Conservation (phyloP, 1,140 invertebrate species). For the Achatina immaculata region DNA sequence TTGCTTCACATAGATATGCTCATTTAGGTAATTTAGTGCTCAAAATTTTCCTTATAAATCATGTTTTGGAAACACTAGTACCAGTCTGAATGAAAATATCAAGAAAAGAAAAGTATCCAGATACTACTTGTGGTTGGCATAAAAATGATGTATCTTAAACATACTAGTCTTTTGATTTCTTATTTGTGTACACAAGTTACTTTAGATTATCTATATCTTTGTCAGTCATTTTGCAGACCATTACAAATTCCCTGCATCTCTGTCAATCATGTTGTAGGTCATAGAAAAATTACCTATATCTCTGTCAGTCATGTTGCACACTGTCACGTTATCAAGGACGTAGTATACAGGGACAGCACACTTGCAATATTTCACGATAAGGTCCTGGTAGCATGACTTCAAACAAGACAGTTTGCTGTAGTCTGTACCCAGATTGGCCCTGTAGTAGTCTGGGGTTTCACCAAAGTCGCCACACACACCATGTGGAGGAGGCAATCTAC, state of each 20-base stretch:
- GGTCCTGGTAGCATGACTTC: conserved; percentile 59
- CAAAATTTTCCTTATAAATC: no score
- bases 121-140: no score
- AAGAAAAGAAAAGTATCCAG: no score
- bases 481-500: conserved; percentile 53
- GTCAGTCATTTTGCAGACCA: conserved; percentile 49
- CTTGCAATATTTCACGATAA: conserved; percentile 44
- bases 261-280: no score
- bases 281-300: not conserved
- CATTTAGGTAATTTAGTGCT: no score
- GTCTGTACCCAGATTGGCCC: conserved; percentile 36
- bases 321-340: conserved; percentile 35
- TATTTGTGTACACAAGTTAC: no score
- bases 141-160: no score
- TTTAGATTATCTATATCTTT: not conserved
- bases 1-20: no score
- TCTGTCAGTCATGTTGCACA: conserved; percentile 49
- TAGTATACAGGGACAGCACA: conserved; percentile 52
- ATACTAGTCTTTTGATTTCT: no score
- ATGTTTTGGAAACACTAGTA: no score
- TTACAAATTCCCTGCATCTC: no score
- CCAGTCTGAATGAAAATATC: no score
- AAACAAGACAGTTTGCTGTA: conserved; percentile 59
- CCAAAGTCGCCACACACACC: conserved; percentile 45
- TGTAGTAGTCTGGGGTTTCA: conserved; percentile 46